Evolutionary conservation across 2,797 vertebrate species (phyloP).

Genomic region (Halcyon smyrnensis): DNA sequence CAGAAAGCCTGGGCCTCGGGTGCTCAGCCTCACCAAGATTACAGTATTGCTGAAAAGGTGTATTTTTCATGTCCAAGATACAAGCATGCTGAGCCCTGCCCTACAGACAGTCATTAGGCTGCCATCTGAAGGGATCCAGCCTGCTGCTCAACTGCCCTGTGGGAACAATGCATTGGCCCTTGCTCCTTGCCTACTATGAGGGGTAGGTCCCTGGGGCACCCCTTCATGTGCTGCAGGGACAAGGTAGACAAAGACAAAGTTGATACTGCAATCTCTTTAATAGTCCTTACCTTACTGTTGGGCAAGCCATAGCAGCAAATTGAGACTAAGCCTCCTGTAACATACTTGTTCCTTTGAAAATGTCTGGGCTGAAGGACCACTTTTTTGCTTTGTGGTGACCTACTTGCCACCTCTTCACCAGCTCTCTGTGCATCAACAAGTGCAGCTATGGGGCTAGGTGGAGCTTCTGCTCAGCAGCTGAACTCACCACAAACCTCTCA

Average conservation of each 20-base stretch:
- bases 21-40: background rate
- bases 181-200: background rate
- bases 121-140: background rate
- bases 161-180: background rate
- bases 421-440: background rate
- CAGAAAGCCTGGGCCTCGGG: background rate
- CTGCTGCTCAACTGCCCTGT: background rate
- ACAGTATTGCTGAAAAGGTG: fast-evolving
- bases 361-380: background rate
- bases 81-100: background rate
- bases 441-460: background rate
- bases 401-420: background rate
- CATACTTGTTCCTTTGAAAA: background rate
- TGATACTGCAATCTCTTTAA: background rate
- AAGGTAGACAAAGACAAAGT: background rate
- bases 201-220: background rate
- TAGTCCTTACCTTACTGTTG: background rate
- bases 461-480: background rate
- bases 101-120: background rate
- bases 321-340: background rate
- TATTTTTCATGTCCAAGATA: background rate
- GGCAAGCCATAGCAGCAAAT: background rate
- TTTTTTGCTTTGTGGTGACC: background rate
- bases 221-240: background rate
- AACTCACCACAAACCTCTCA: background rate